Evolutionary conservation across 2,888 invertebrate species (phyloP), one percentile per base, ranked within the genome.

Genomic region (Scrobipalpa costella): DNA sequence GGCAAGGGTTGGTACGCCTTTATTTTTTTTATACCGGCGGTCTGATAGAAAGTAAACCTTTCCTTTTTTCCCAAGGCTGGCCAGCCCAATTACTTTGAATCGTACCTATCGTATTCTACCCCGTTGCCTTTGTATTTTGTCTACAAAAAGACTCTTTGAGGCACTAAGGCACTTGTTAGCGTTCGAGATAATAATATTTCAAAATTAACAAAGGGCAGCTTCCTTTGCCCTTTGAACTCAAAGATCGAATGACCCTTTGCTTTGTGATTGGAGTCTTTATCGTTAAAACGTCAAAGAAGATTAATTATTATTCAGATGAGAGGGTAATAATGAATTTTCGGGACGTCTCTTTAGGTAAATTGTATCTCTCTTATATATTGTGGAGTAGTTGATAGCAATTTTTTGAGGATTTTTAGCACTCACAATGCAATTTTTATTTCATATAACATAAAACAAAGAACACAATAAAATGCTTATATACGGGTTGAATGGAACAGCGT

Each of bases 201-300:
- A 84, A 77, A 79, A 80, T 75, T 78, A 85, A 85, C 84, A 85
- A 83, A 81, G 15, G 21, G 17, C 27, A 27, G 27, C 19, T 40
- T 58, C 27, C 38, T 58, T 40, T 58, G 55, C 27, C 55, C 55
- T 55, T 27, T 55, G 34, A 13, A 52, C 9, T 83, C 81, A 83
- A 84, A 85, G 84, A 79, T 81, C 79, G 75, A 83, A 83, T 86
- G 85, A 85, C 84, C 84, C 78, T 81, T 84, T 82, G 78, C 80
- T 83, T 85, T 85, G 81, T 84, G 83, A 82, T 81, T 75, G 74
- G 76, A 77, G 75, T 75, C 73, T 73, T 75, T 75, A 74, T 78
- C 81, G 78, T 73, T 77, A 78, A 81, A 64, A 82, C 78, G 81
- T 81, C 85, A 81, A 84, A 83, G 76, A 82, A 85, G 83, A 87